Evolutionary conservation across 2,113 vertebrate species (phyloP).

Genomic region (Eptesicus fuscus): DNA sequence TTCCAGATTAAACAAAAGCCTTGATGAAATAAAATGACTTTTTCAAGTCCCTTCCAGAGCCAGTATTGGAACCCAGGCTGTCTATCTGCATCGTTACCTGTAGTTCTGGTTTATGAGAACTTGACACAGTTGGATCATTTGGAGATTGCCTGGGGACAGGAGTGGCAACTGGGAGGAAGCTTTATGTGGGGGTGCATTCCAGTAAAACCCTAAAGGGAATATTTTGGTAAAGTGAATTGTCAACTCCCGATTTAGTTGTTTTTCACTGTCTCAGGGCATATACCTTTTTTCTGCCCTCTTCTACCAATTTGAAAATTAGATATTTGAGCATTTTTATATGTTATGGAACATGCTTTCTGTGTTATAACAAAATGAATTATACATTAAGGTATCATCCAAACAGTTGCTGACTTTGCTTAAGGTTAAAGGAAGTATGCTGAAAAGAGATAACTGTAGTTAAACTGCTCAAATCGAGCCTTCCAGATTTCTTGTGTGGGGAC

Average conservation of each 20-base stretch:
- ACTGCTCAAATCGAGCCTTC: slow-evolving; percentile 29
- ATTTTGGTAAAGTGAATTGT: slow-evolving; percentile 14
- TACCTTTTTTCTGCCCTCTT: background rate
- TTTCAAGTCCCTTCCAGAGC: background rate
- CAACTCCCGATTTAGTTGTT: background rate
- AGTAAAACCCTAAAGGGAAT: background rate
- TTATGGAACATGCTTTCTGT: background rate
- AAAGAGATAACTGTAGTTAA: slow-evolving; percentile 55
- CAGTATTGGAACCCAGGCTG: background rate
- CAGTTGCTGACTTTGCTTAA: slow-evolving; percentile 56
- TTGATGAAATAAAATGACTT: background rate
- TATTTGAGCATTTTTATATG: background rate
- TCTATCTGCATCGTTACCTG: background rate
- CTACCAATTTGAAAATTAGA: background rate
- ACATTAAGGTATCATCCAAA: background rate
- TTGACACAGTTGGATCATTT: slow-evolving; percentile 17
- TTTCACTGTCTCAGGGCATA: background rate
- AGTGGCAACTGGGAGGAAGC: background rate
- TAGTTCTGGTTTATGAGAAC: background rate
- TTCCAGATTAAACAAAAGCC: slow-evolving; percentile 9
- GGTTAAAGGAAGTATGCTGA: slow-evolving; percentile 66
- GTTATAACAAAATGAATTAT: background rate
- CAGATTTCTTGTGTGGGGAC: slow-evolving; percentile 30
- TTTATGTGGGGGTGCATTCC: background rate
- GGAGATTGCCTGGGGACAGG: background rate